These are phyloP conservation scores for Muscicapa adusta DNA, from an alignment of 2,113 vertebrate species.

Conservation along the genomic window DNA sequence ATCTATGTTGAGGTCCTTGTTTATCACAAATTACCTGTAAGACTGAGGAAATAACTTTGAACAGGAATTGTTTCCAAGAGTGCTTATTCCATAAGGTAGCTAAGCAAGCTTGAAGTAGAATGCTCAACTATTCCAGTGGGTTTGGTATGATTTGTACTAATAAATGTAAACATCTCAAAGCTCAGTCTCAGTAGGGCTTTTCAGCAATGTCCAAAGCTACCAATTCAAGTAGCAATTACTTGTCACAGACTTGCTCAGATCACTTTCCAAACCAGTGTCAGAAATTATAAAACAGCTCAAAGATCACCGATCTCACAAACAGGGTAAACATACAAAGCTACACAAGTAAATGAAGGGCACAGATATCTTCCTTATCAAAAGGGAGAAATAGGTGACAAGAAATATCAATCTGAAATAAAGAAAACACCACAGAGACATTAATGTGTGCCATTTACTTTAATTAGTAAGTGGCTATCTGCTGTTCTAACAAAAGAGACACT, in stretches of 20 bases:
- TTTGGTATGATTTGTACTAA: not conserved
- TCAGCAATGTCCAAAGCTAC: not conserved
- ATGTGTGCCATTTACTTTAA: slow-evolving; percentile 9
- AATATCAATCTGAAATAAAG: not conserved
- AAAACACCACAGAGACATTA: not conserved
- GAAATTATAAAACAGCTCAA: not conserved
- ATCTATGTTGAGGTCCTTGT: not conserved
- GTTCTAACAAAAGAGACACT: slow-evolving; percentile 6
- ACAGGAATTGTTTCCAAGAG: not conserved
- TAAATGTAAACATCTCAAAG: not conserved
- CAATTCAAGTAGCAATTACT: not conserved
- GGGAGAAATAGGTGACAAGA: not conserved
- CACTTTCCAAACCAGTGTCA: not conserved
- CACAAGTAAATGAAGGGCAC: not conserved
- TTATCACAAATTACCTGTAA: not conserved
- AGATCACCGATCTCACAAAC: not conserved
- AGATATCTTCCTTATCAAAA: not conserved
- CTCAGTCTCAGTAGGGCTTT: not conserved
- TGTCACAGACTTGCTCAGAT: not conserved
- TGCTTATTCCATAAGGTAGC: not conserved
- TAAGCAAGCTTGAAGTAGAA: not conserved
- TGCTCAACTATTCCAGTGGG: not conserved
- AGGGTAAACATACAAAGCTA: not conserved
- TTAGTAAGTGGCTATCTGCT: not conserved
- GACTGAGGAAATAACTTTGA: not conserved